Evolutionary conservation across 2,888 invertebrate species (phyloP).

Genomic region (Cephus runcator): DNA sequence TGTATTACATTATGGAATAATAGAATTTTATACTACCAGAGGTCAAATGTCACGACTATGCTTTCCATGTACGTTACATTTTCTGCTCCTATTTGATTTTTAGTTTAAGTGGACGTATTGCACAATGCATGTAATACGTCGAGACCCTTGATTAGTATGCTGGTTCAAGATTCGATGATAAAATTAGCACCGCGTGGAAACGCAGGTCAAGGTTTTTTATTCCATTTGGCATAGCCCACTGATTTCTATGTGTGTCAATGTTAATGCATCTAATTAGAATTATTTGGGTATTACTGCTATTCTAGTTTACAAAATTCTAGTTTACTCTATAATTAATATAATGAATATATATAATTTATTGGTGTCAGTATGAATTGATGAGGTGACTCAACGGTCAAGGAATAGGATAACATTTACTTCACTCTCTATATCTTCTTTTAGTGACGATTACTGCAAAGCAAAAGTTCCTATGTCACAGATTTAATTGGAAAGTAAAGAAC

Average conservation of each 20-base stretch:
- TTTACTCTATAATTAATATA: not conserved
- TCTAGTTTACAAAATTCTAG: not conserved
- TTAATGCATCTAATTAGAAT: constrained; percentile 21
- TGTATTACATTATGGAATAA: not conserved
- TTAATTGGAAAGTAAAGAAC: not conserved
- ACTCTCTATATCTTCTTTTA: not conserved
- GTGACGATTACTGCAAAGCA: not conserved
- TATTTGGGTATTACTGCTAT: not conserved
- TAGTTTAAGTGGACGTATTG: constrained; percentile 8
- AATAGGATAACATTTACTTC: not conserved
- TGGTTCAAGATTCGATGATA: constrained; percentile 39
- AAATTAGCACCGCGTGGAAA: constrained; percentile 44
- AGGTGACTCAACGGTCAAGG: not conserved
- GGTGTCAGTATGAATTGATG: not conserved
- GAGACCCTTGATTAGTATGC: not conserved
- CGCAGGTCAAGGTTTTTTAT: constrained; percentile 39
- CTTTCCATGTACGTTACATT: not conserved
- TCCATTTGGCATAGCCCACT: constrained; percentile 46
- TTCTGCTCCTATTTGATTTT: not conserved
- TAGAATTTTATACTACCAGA: not conserved
- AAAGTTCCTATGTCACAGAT: not conserved
- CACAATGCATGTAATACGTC: not conserved
- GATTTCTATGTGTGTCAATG: constrained; percentile 49
- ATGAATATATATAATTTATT: not conserved
- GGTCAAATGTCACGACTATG: not conserved